Percentiles rank a stretch among this genome's conserved stretches.
Conservation (phyloP, 64 coral and sea anemone genomes). For the Platygyra sinensis region DNA sequence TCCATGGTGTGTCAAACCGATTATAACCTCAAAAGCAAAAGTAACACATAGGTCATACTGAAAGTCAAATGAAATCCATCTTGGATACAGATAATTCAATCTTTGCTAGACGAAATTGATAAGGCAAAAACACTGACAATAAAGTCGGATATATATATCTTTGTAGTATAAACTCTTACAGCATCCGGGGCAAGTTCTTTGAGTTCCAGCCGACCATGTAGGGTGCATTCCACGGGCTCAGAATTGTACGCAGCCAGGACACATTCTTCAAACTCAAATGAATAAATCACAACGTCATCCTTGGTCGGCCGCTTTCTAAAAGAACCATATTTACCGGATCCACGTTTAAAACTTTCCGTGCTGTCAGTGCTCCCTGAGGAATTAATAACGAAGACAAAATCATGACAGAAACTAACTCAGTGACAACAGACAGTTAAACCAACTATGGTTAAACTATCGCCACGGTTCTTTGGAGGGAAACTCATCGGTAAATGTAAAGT, state of each 20-base stretch:
- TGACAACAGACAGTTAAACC: too few relatives aligned
- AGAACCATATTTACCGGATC: constrained; percentile 74
- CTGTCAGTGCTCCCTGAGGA: constrained; percentile 81
- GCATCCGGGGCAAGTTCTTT: constrained; percentile 91
- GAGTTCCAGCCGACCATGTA: constrained; percentile 76
- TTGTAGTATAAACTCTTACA: constrained; percentile 40
- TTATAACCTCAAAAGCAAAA: too few relatives aligned
- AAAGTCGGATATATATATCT: too few relatives aligned
- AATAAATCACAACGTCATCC: constrained; percentile 70
- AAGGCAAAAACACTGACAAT: too few relatives aligned
- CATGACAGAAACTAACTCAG: background rate
- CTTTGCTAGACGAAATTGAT: too few relatives aligned
- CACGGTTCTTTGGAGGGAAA: too few relatives aligned
- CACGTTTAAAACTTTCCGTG: constrained; percentile 72
- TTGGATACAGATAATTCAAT: too few relatives aligned
- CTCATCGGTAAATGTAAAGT: too few relatives aligned
- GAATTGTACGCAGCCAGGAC: constrained; percentile 73
- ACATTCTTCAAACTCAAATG: constrained; percentile 98
- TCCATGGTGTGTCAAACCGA: too few relatives aligned
- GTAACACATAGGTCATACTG: too few relatives aligned
- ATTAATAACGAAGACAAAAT: background rate
- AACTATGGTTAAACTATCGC: too few relatives aligned
- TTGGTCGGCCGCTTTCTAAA: constrained; percentile 60
- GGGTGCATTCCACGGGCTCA: constrained; percentile 58
- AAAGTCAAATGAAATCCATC: too few relatives aligned